Base-by-base conservation (phyloP, 2,113 vertebrate species). In the Variabilichromis moorii region DNA sequence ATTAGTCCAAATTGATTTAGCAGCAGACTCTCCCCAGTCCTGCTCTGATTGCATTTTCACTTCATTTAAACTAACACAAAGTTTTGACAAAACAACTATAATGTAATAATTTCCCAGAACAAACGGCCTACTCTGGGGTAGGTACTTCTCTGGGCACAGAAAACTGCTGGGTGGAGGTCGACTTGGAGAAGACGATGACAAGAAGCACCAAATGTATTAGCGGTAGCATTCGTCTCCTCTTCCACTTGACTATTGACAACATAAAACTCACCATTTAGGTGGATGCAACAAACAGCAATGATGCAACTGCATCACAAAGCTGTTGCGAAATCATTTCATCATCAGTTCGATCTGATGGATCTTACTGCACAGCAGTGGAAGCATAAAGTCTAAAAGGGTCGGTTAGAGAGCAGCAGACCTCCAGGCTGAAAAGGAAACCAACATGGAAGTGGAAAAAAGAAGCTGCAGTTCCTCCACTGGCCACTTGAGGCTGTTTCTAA, bases 1-100 rank as follows among this genome's bases (percentile, higher is more conserved):
- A 26, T 73, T 17, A 45, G 68, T 73, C 21, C 5, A 1, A 40
- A 24, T 40, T 42, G 66, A 71, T 71, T 42, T 71, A 71, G 35
- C 66, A 0, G 66, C 66, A 71, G 12, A 71, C 0, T 24, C 7
- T 16, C 35, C 14, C 5, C 37, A 45, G 37, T 17, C 0, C 8
- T 73, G 13, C 14, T 45, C 9, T 45, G 21, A 17, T 73, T 76
- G 1, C 40, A 76, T 28, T 47, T 47, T 68, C 1, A 3, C 40
- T 47, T 47, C 6, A 47, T 47, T 47, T 45, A 73, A 73, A 73
- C 68, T 1, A 16, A 7, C 37, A 26, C 66, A 16, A 42, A 24
- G 0, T 71, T 73, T 45, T 45, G 21, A 45, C 3, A 7, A 73
- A 45, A 73, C 21, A 71, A 71, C 0, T 24, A 40, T 71, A 24